Conservation (phyloP, 23 tunicate genomes). For the Styela clava region DNA sequence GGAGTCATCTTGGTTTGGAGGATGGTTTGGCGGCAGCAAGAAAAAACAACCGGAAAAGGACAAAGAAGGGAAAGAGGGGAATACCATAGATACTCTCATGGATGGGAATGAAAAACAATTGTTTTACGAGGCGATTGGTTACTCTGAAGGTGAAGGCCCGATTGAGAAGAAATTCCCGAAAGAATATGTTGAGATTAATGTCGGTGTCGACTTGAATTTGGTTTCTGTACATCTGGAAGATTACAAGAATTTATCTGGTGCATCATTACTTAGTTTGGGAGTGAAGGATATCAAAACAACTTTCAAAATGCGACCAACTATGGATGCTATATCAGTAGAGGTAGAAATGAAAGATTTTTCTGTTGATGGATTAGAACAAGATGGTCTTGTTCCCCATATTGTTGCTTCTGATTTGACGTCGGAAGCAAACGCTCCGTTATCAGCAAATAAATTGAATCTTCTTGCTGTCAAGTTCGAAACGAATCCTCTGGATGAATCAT, state of each 20-base stretch:
- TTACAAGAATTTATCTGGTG: constrained; percentile 8
- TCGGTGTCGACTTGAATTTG: constrained; percentile 46
- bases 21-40: constrained; percentile 63
- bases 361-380: constrained; percentile 51
- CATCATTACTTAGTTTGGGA: neutral
- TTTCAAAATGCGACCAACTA: constrained; percentile 13
- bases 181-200: constrained; percentile 45
- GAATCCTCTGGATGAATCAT: constrained; percentile 59
- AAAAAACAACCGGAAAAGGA: constrained; percentile 14
- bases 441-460: constrained; percentile 34
- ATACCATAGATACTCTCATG: constrained; percentile 49
- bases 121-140: constrained; percentile 66
- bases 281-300: constrained; percentile 15
- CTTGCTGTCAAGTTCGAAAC: constrained; percentile 54
- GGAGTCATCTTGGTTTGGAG: neutral
- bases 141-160: constrained; percentile 60
- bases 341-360: constrained; percentile 31
- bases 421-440: neutral
- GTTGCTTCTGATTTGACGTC: constrained; percentile 32
- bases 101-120: constrained; percentile 40
- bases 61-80: neutral
- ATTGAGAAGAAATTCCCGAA: constrained; percentile 47
- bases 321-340: constrained; percentile 11
- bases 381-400: constrained; percentile 36
- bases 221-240: constrained; percentile 30